Percentiles rank a stretch among this genome's conserved stretches.
These are phyloP conservation scores for Paragorgia papillata DNA, from an alignment of 92 coral and sea anemone species.

Conservation along the genomic window DNA sequence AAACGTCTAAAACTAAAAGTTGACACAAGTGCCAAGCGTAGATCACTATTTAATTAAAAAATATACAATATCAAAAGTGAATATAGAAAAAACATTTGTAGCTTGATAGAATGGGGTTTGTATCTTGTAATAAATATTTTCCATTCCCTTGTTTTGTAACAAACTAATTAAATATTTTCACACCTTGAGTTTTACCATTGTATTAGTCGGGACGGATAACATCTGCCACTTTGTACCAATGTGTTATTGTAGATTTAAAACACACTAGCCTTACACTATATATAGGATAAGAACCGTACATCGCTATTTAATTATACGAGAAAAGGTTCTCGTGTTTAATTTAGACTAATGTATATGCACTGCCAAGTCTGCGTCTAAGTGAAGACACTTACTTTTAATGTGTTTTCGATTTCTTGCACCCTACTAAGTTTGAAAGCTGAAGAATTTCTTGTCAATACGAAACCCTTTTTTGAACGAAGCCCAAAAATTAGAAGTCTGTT, in stretches of 20 bases:
- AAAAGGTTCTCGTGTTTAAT: too few species aligned
- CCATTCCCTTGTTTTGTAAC: neutral
- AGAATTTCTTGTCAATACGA: neutral
- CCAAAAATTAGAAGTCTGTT: neutral
- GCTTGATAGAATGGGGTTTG: neutral
- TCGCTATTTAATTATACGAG: too few species aligned
- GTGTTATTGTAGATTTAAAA: neutral
- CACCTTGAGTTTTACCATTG: slow-evolving; percentile 35
- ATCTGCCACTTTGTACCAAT: slow-evolving; percentile 4
- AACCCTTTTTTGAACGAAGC: too few species aligned
- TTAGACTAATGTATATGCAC: too few species aligned
- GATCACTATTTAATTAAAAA: too few species aligned
- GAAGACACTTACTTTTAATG: neutral
- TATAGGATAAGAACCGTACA: too few species aligned
- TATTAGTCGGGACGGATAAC: slow-evolving; percentile 6
- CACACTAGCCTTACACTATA: neutral
- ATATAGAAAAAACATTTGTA: too few species aligned
- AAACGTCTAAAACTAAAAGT: too few species aligned
- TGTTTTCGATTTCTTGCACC: neutral
- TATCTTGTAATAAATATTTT: neutral
- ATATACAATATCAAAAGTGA: too few species aligned
- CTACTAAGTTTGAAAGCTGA: neutral
- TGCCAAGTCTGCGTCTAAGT: too few species aligned
- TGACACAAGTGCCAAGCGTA: too few species aligned
- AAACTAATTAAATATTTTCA: slow-evolving; percentile 39